Conservation (phyloP, 2,888 invertebrate genomes). For the Eurytoma californica region DNA sequence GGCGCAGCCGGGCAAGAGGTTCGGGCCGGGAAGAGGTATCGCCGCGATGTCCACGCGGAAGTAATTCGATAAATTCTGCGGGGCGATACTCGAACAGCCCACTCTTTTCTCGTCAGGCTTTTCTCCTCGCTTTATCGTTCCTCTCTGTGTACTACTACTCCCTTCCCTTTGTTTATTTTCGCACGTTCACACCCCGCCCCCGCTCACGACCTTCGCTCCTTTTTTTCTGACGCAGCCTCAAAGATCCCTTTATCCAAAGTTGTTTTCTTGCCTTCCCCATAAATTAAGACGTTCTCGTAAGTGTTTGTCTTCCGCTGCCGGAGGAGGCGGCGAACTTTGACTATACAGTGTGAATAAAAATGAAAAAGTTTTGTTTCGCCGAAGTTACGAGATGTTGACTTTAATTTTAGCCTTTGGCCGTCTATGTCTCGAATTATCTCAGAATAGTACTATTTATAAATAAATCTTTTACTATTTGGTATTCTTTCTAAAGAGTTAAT, state of each 20-base stretch:
- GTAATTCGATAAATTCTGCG: conserved; percentile 49
- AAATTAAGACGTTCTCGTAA: conserved; percentile 3
- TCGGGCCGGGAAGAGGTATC: not conserved
- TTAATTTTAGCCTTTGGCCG: not conserved
- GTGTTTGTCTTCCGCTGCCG: not conserved
- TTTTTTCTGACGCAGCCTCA: not conserved
- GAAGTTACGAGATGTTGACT: not conserved
- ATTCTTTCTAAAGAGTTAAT: no score
- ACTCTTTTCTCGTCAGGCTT: conserved; percentile 25
- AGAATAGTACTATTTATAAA: no score
- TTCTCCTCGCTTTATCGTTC: conserved; percentile 35
- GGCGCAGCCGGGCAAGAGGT: not conserved
- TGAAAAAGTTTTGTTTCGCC: not conserved
- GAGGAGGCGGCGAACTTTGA: not conserved
- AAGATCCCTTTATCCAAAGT: not conserved
- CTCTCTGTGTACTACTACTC: not conserved
- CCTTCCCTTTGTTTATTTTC: conserved; percentile 21
- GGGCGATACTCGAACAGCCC: conserved; percentile 32
- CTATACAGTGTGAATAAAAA: not conserved
- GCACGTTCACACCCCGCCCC: not conserved
- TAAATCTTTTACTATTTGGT: no score
- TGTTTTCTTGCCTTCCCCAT: not conserved
- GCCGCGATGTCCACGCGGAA: not conserved
- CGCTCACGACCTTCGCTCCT: not conserved
- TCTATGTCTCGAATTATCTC: no score